A percentile compares a stretch with the other conserved stretches of the same genome.
phyloP scores from a whole-genome alignment of 2,113 vertebrate genomes.

The Micromys minutus region DNA sequence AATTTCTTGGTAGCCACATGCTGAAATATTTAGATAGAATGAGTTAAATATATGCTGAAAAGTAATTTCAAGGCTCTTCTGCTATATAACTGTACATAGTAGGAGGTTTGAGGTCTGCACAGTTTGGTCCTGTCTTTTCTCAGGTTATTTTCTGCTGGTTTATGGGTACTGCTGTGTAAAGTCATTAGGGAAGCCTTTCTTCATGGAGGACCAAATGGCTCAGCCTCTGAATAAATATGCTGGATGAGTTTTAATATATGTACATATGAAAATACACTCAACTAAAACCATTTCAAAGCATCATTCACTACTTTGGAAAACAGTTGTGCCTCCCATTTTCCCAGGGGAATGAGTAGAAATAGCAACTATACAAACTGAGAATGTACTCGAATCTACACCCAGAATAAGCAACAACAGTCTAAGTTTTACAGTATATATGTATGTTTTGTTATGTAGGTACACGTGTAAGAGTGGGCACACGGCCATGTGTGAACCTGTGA shows the following conservation, averaged over 20 bases:
- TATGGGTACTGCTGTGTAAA: not conserved
- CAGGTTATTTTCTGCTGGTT: not conserved
- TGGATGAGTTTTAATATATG: not conserved
- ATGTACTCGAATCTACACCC: not conserved
- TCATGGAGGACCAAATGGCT: not conserved
- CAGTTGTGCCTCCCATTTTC: not conserved
- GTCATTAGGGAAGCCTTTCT: not conserved
- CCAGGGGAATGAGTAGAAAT: not conserved
- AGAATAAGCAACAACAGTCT: not conserved
- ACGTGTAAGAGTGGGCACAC: too few species aligned
- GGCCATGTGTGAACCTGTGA: too few species aligned
- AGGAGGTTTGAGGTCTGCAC: not conserved
- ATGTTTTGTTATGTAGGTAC: too few species aligned
- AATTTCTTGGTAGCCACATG: not conserved
- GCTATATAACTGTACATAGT: not conserved
- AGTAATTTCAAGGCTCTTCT: not conserved
- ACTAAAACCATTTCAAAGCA: conserved; percentile 29
- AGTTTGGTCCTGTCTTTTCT: not conserved
- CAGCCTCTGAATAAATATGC: not conserved
- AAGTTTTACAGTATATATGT: not conserved
- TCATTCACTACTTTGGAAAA: not conserved
- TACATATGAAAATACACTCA: conserved; percentile 2
- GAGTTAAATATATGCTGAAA: not conserved
- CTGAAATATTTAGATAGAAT: not conserved
- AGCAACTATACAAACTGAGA: not conserved